Conservation (phyloP, 2,888 invertebrate genomes). For the Synergus itoensis region DNA sequence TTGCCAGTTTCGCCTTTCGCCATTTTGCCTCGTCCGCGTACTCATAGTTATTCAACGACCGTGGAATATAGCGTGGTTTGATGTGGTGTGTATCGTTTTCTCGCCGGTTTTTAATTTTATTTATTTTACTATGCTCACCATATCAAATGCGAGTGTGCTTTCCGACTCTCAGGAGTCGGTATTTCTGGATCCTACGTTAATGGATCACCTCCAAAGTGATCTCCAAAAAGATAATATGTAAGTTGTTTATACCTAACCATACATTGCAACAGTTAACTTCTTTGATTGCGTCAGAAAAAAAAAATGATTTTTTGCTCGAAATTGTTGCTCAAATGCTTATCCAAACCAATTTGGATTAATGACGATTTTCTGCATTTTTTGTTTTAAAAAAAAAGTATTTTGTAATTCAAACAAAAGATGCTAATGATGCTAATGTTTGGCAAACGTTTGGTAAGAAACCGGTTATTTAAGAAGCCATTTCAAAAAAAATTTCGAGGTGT, state of each 20-base stretch:
- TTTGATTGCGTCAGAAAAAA: constrained; percentile 5
- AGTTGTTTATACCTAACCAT: neutral
- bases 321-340: neutral
- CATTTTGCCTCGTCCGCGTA: too few species aligned
- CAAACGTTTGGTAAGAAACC: neutral
- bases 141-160: neutral
- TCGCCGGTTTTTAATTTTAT: neutral
- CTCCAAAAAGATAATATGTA: neutral
- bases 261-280: too few species aligned
- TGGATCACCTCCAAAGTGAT: constrained; percentile 20
- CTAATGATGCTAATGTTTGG: neutral
- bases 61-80: too few species aligned
- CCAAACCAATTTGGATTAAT: neutral
- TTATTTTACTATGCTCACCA: too few species aligned
- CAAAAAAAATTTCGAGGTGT: neutral
- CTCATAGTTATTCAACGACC: too few species aligned
- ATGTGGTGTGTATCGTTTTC: neutral
- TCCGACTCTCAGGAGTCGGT: constrained; percentile 14
- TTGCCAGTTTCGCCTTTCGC: too few species aligned
- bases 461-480: neutral
- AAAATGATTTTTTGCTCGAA: neutral
- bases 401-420: neutral
- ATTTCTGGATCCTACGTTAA: neutral
- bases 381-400: neutral
- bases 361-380: neutral